Conservation (phyloP, 2,113 vertebrate genomes). For the Zapus hudsonius region DNA sequence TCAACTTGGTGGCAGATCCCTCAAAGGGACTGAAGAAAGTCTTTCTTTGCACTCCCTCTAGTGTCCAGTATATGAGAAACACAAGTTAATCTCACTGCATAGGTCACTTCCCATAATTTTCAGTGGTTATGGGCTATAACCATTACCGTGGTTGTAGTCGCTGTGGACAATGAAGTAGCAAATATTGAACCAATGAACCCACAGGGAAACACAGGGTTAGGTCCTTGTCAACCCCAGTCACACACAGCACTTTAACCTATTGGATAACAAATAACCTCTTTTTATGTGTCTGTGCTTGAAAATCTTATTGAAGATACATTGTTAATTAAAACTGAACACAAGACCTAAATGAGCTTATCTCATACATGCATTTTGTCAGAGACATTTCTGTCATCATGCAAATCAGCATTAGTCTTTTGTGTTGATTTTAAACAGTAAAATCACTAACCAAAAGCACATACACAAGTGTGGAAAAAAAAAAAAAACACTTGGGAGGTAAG, state of each 20-base stretch:
- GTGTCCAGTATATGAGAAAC: conserved; percentile 44
- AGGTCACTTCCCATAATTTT: conserved; percentile 25
- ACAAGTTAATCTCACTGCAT: conserved; percentile 10
- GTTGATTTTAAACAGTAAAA: conserved; percentile 20
- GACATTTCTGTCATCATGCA: neutral
- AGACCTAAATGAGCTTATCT: neutral
- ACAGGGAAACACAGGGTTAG: neutral
- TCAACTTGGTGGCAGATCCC: conserved; percentile 25
- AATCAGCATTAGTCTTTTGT: neutral
- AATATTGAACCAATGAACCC: neutral
- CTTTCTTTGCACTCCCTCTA: conserved; percentile 65
- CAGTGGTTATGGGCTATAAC: neutral
- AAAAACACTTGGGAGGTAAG: neutral
- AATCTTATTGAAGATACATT: neutral
- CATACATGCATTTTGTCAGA: neutral
- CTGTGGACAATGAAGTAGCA: neutral
- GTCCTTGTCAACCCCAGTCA: neutral
- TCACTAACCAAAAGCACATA: neutral
- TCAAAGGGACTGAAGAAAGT: neutral
- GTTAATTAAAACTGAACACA: neutral
- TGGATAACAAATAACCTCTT: conserved; percentile 2
- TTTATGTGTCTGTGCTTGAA: conserved; percentile 22
- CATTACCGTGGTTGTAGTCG: neutral
- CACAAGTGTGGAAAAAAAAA: neutral
- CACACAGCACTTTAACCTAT: neutral